Conservation (phyloP, 2,888 invertebrate genomes). For the Ectobius pallidus region DNA sequence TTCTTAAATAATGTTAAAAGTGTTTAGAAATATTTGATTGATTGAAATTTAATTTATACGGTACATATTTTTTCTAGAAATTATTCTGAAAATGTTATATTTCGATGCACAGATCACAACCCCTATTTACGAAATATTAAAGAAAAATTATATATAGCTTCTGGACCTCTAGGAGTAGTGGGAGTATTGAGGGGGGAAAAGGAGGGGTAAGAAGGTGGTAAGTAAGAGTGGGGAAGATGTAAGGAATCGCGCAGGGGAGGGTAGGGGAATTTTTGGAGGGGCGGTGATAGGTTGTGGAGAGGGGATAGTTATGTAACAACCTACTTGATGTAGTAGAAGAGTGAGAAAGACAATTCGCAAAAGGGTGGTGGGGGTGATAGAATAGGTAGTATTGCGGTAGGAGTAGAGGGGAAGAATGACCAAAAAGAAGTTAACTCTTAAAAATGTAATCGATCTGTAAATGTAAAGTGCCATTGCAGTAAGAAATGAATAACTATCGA, state of each 20-base stretch:
- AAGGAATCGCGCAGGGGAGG: slow-evolving; percentile 27
- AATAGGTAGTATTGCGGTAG: slow-evolving; percentile 11
- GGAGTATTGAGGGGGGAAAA: not conserved
- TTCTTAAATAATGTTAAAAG: too few relatives aligned
- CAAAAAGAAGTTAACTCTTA: not conserved
- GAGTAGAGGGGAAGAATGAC: slow-evolving; percentile 13
- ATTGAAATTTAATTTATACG: too few relatives aligned
- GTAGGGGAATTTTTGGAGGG: slow-evolving; percentile 28
- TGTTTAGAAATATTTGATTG: too few relatives aligned
- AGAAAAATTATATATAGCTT: slow-evolving; percentile 4
- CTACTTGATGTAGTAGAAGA: slow-evolving; percentile 17
- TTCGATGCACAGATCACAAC: too few relatives aligned
- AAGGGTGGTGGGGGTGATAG: not conserved
- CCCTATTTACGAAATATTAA: slow-evolving; percentile 15
- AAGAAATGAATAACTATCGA: not conserved
- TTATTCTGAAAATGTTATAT: too few relatives aligned
- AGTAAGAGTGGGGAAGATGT: slow-evolving; percentile 9
- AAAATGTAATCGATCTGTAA: slow-evolving; percentile 8
- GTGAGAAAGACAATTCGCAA: slow-evolving; percentile 21
- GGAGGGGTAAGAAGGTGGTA: slow-evolving; percentile 18
- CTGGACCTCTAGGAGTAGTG: slow-evolving; percentile 8
- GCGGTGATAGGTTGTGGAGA: slow-evolving; percentile 18
- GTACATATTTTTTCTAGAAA: too few relatives aligned
- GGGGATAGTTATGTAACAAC: slow-evolving; percentile 47
- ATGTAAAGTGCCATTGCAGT: not conserved